Conservation (phyloP, 2,888 invertebrate species). For the Aelia acuminata region DNA sequence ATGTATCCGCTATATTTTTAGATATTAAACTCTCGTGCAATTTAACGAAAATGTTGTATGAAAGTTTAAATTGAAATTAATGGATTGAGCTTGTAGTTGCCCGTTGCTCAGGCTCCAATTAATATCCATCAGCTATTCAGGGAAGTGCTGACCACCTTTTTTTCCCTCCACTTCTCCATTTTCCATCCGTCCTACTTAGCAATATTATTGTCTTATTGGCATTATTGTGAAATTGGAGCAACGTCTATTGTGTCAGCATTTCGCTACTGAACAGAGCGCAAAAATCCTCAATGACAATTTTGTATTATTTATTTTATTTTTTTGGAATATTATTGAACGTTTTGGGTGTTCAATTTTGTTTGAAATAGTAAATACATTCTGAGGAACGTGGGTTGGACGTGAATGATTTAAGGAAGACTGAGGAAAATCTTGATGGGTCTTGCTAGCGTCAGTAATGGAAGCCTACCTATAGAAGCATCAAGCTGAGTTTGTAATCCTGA, state of each 20-base stretch:
- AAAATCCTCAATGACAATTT: background rate
- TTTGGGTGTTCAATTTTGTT: background rate
- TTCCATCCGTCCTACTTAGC: background rate
- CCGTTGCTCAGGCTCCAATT: background rate
- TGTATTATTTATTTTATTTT: background rate
- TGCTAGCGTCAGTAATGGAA: background rate
- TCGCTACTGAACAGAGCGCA: background rate
- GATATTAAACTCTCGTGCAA: too few species aligned
- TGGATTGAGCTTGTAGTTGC: background rate
- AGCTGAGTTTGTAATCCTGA: background rate
- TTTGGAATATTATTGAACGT: background rate
- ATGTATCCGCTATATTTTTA: too few species aligned
- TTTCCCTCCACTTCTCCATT: background rate
- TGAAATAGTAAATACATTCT: background rate
- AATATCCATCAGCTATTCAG: slow-evolving; percentile 28
- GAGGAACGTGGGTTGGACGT: background rate
- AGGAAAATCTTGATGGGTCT: background rate
- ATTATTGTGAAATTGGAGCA: slow-evolving; percentile 7
- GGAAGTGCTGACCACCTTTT: background rate
- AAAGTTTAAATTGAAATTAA: background rate
- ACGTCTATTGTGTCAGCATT: background rate
- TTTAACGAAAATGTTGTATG: background rate
- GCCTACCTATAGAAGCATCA: background rate
- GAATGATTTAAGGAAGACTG: background rate
- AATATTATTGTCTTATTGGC: background rate